Evolutionary conservation across 2,888 invertebrate species (phyloP).

Genomic region (Alitta virens): DNA sequence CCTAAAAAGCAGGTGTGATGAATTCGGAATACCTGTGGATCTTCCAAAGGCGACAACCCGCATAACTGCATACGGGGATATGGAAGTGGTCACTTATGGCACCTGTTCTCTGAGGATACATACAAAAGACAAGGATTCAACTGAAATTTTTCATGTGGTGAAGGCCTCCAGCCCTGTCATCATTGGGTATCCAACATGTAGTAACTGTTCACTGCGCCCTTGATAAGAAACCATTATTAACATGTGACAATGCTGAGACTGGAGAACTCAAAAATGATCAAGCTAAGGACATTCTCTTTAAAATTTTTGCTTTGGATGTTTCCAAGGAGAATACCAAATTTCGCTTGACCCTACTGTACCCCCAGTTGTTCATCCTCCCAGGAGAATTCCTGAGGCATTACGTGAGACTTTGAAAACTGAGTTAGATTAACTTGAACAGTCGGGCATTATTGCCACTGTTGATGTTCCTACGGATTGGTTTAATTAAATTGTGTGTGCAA

Average conservation of each 20-base stretch:
- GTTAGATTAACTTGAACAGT: background rate
- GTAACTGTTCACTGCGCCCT: no score
- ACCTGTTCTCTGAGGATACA: background rate
- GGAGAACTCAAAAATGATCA: no score
- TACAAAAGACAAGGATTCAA: background rate
- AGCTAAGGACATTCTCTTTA: background rate
- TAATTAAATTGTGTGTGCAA: background rate
- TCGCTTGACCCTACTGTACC: background rate
- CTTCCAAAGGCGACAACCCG: background rate
- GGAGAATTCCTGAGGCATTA: background rate
- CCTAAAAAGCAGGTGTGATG: no score
- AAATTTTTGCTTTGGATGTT: background rate
- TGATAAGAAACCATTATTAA: no score
- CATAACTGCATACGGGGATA: background rate
- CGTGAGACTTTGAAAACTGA: background rate
- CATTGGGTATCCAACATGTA: background rate
- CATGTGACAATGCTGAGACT: no score
- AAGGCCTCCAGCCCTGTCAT: background rate
- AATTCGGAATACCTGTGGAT: background rate
- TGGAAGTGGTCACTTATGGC: background rate
- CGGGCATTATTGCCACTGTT: background rate
- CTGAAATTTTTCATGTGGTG: background rate
- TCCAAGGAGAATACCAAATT: background rate
- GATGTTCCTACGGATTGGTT: background rate
- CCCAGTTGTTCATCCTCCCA: background rate